Evolutionary conservation across 35 echinoderm and acorn worm genomes (phyloP).

Genomic region (Holothuria glaberrima): DNA sequence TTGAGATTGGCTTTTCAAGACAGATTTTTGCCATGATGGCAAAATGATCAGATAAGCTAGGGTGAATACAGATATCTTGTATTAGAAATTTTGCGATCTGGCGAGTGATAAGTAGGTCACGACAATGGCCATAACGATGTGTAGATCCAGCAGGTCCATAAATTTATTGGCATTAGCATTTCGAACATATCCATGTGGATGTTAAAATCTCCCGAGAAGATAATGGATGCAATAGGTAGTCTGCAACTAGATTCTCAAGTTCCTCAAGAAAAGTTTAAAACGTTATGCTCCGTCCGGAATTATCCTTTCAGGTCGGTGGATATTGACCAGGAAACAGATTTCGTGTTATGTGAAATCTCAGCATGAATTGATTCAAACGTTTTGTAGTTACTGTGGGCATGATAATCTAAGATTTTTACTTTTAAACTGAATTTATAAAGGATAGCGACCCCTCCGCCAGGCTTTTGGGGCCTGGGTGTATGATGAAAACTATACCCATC

Average conservation of each 20-base stretch:
- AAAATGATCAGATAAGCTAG: no score
- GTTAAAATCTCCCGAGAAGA: slow-evolving; percentile 77
- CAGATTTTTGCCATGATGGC: slow-evolving; percentile 9
- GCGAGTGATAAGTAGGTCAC: slow-evolving; percentile 47
- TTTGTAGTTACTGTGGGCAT: slow-evolving; percentile 14
- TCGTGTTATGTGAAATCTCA: background rate
- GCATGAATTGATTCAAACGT: slow-evolving; percentile 57
- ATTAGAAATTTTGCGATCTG: background rate
- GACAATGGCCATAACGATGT: slow-evolving; percentile 43
- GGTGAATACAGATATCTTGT: slow-evolving; percentile 10
- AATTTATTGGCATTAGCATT: slow-evolving; percentile 34
- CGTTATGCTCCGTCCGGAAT: background rate
- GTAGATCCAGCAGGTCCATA: slow-evolving; percentile 27
- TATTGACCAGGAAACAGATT: background rate
- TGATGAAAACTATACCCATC: slow-evolving; percentile 30
- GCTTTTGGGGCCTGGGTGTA: background rate
- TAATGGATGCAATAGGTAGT: slow-evolving; percentile 61
- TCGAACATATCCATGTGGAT: slow-evolving; percentile 63
- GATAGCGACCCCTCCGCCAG: slow-evolving; percentile 30
- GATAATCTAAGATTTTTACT: slow-evolving; percentile 30
- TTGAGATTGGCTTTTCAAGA: slow-evolving; percentile 1
- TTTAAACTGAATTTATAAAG: slow-evolving; percentile 47
- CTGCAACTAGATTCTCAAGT: slow-evolving; percentile 50
- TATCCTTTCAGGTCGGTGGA: slow-evolving; percentile 35
- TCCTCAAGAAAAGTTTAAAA: slow-evolving; percentile 63